phyloP scores from a whole-genome alignment of 2,797 vertebrate species.

The Vireo griseus region DNA sequence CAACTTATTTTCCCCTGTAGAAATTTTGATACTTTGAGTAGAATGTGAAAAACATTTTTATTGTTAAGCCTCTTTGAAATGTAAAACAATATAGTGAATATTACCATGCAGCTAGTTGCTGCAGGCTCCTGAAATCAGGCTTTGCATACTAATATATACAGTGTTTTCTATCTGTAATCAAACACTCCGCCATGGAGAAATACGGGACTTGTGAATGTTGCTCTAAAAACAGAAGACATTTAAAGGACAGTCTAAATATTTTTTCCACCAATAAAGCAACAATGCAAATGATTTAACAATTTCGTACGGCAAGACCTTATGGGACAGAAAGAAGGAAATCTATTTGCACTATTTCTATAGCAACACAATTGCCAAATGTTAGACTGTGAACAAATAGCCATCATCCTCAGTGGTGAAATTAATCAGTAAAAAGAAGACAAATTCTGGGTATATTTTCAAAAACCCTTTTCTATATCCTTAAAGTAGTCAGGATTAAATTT shows the following conservation, averaged over 20 bases:
- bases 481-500: not conserved
- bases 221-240: slow-evolving; percentile 32
- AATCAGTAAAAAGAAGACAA: slow-evolving; percentile 30
- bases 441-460: not conserved
- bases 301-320: not conserved
- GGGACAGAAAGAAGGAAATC: slow-evolving; percentile 44
- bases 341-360: slow-evolving; percentile 61
- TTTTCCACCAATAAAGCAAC: slow-evolving; percentile 18
- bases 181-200: slow-evolving; percentile 16
- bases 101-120: slow-evolving; percentile 39
- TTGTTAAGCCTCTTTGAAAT: slow-evolving; percentile 57
- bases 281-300: slow-evolving; percentile 46
- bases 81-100: slow-evolving; percentile 48
- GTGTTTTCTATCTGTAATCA: slow-evolving; percentile 46
- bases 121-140: slow-evolving; percentile 52
- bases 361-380: slow-evolving; percentile 43
- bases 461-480: not conserved
- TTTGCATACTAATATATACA: slow-evolving; percentile 59
- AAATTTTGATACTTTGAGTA: slow-evolving; percentile 22
- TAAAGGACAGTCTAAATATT: slow-evolving; percentile 48
- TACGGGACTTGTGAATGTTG: not conserved
- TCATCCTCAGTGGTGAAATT: slow-evolving; percentile 18
- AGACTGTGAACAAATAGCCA: slow-evolving; percentile 52
- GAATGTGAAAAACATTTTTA: slow-evolving; percentile 28
- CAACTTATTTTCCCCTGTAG: slow-evolving; percentile 13